Conservation (phyloP, 2,888 invertebrate genomes). For the Ophion obscuratus region DNA sequence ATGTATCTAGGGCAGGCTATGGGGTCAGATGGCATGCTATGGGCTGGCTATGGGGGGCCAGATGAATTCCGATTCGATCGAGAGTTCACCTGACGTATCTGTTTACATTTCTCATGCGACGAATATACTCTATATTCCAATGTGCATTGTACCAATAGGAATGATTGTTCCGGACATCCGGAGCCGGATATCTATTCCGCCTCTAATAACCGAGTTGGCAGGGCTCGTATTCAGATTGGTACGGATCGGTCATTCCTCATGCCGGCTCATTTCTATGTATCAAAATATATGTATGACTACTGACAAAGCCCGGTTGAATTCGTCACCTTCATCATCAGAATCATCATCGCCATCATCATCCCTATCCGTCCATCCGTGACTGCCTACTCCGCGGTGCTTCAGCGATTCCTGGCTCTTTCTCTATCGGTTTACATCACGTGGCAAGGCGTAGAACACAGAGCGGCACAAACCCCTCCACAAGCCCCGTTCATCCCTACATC, state of each 20-base stretch:
- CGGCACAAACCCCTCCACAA: constrained; percentile 29
- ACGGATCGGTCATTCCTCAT: constrained; percentile 25
- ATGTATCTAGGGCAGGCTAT: background rate
- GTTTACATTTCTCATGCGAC: constrained; percentile 27
- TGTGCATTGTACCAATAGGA: constrained; percentile 23
- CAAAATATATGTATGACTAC: background rate
- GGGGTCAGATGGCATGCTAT: background rate
- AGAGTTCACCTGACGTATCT: constrained; percentile 6
- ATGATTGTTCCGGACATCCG: constrained; percentile 36
- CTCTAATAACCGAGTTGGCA: constrained; percentile 46
- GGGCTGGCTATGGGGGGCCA: background rate
- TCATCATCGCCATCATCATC: background rate
- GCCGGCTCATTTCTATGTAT: constrained; percentile 2
- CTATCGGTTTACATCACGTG: background rate
- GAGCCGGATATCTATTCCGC: constrained; percentile 48
- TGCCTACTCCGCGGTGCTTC: background rate
- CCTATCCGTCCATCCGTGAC: background rate
- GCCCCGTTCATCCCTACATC: constrained; percentile 40
- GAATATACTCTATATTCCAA: constrained; percentile 36
- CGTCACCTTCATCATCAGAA: constrained; percentile 12
- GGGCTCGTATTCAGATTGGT: constrained; percentile 26
- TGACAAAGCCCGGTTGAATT: constrained; percentile 25
- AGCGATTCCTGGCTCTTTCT: background rate
- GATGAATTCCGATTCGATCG: background rate
- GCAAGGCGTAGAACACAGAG: constrained; percentile 9